Percentiles rank a stretch among this genome's conserved stretches.
phyloP scores from a whole-genome alignment of 1,140 invertebrate species.

The Parapsyche elsis region DNA sequence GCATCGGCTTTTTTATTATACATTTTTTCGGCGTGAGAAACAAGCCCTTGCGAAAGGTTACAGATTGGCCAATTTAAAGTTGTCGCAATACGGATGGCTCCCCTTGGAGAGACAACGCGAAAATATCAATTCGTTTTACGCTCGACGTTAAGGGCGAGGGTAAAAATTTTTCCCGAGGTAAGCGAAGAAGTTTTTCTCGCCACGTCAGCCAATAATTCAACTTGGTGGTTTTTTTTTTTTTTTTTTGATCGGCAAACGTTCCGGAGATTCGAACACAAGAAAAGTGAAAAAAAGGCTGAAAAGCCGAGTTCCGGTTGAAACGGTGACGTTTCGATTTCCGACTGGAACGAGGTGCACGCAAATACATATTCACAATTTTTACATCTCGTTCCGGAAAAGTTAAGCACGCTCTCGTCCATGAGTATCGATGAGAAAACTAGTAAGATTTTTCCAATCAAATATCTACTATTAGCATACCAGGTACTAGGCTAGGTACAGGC shows the following conservation, averaged over 20 bases:
- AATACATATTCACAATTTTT: no score
- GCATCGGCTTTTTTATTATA: background rate
- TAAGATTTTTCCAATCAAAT: no score
- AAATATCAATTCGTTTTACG: slow-evolving; percentile 42
- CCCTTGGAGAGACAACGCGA: slow-evolving; percentile 30
- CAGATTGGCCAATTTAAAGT: slow-evolving; percentile 51
- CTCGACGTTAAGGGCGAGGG: background rate
- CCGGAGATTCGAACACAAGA: background rate
- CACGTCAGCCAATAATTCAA: slow-evolving; percentile 10
- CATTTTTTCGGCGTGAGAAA: background rate
- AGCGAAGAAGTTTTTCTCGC: slow-evolving; percentile 16
- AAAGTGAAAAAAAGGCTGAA: slow-evolving; percentile 9
- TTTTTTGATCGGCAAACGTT: background rate
- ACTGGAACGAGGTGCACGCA: background rate
- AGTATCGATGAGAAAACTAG: no score
- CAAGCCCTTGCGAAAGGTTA: slow-evolving; percentile 37
- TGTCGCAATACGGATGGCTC: slow-evolving; percentile 35
- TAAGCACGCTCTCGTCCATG: no score
- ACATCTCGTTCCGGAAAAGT: no score
- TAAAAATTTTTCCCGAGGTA: slow-evolving; percentile 39
- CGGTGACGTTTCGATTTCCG: slow-evolving; percentile 20
- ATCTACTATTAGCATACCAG: no score
- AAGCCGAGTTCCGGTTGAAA: background rate
- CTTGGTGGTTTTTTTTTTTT: background rate
- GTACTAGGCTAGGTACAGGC: no score